Evolutionary conservation across 1,140 invertebrate genomes (phyloP), one percentile per base, ranked within the genome.

Genomic region (Drepana arcuata): DNA sequence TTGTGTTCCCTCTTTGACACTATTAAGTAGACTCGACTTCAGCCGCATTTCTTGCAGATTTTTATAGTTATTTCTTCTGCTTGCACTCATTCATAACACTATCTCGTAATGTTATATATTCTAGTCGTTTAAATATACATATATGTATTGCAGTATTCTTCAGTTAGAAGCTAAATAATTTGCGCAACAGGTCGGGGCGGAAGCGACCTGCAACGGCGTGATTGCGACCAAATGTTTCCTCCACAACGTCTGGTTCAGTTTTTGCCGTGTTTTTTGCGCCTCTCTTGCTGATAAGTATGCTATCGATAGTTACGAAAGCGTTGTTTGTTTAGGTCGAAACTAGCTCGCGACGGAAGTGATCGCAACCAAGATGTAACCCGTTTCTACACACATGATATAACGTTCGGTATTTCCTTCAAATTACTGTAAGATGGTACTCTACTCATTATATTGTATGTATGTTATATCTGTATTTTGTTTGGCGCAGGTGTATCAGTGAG

Each of bases 201-300:
- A 81, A 81, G 70, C 66, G 73, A 78, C 73, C 72, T 81, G 77
- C 72, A 73, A 43, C 57, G 60, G 39, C 48, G 52, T 74, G 71
- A 81, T 78, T 74, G 73, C 73, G 66, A 81, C 77, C 77, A 81
- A 81, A 81, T 81, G 77, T 81, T 78, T 77, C 73, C 73, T 75
- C 55, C 63, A 53, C 49, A 60, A 49, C 62, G 58, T 60, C 67
- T 71, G 62, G 62, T 54, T 66, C 30, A 58, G 46, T 81, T 81
- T 81, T 78, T 81, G 70, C 66, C 45, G 16, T 40, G 35, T 72
- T 81, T 81, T 81, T 77, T 79, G 66, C 48, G n/a, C 39, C 34
- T 47, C 57, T 60, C 41, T 38, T 52, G 34, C 63, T 70, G 73
- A 81, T 81, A 81, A 81, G 73, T 81, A 52, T 60, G 77, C 73